A percentile compares a stretch with the other conserved stretches of the same genome.
Conservation (phyloP, 2,113 vertebrate species). For the Phocoena sinus region DNA sequence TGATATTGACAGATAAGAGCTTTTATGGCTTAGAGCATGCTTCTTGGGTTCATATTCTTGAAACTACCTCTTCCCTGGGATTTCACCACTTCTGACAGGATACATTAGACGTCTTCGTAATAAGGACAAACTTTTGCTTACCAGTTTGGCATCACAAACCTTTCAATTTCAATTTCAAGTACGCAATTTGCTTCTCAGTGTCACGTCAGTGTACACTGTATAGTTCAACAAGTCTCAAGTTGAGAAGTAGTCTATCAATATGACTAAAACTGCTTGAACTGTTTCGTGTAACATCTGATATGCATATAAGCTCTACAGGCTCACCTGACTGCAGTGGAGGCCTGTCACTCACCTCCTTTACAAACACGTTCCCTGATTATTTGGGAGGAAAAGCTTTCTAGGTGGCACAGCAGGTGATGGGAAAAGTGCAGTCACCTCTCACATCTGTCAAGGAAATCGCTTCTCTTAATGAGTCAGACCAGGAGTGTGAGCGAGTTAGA, state of each 20-base stretch:
- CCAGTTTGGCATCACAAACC: background rate
- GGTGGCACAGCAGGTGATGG: background rate
- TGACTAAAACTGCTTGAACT: background rate
- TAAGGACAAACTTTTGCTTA: conserved; percentile 45
- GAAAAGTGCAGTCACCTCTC: background rate
- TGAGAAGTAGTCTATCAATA: background rate
- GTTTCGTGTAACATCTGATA: background rate
- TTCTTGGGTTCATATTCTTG: conserved; percentile 41
- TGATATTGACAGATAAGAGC: conserved; percentile 63
- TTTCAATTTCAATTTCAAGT: background rate
- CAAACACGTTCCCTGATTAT: background rate
- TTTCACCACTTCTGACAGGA: conserved; percentile 18
- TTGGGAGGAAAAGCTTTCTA: background rate
- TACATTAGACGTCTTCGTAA: conserved; percentile 31
- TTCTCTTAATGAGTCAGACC: background rate
- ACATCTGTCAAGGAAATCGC: background rate
- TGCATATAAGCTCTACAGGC: background rate
- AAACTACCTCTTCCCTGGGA: conserved; percentile 45
- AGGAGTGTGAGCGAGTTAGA: background rate
- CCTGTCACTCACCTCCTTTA: background rate
- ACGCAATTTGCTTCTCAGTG: background rate
- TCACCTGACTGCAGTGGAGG: background rate
- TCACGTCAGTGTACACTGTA: background rate
- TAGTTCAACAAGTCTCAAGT: background rate
- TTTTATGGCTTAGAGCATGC: conserved; percentile 49